Conservation (phyloP, 2,797 vertebrate genomes). For the Florisuga fusca region DNA sequence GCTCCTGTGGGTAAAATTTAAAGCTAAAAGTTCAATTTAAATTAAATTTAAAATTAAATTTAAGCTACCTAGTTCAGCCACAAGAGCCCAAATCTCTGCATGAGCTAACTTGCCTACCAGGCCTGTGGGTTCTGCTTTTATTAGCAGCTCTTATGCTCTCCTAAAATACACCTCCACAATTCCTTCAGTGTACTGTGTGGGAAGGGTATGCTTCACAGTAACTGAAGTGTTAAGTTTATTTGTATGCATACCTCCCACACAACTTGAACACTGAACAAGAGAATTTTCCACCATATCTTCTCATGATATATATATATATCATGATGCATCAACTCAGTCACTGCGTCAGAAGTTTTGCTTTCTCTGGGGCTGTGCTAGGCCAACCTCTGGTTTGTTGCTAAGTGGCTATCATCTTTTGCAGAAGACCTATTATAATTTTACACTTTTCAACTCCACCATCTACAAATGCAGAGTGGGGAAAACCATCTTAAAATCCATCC, state of each 20-base stretch:
- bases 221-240: constrained; percentile 2
- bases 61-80: neutral
- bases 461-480: neutral
- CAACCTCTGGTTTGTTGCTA: neutral
- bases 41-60: no score
- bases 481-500: neutral
- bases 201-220: constrained; percentile 1
- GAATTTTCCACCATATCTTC: neutral
- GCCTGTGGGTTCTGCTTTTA: neutral
- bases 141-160: neutral
- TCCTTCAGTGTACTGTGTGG: neutral
- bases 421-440: neutral
- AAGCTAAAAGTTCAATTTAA: no score
- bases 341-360: neutral
- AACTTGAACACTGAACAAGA: neutral
- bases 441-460: neutral
- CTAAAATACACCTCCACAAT: neutral
- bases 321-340: neutral
- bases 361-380: neutral
- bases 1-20: no score
- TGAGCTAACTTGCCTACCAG: neutral
- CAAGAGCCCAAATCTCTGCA: neutral
- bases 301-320: neutral
- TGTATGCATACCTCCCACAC: constrained; percentile 22
- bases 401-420: neutral